Conservation (phyloP, 1,140 invertebrate species). For the Sitobion miscanthi region DNA sequence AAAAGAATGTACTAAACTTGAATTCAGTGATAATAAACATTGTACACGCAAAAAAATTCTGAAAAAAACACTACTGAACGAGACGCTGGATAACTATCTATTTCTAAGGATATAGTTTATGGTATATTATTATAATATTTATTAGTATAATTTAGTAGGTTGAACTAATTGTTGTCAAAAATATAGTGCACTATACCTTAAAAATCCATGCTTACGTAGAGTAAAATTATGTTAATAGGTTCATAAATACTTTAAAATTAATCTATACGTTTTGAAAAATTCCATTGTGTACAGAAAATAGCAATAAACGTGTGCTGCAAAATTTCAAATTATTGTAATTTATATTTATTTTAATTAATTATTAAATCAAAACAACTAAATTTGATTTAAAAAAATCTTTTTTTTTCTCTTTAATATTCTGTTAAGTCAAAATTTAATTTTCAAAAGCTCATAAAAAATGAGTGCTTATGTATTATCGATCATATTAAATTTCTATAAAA, state of each 20-base stretch:
- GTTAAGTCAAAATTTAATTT: neutral
- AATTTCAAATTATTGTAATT: neutral
- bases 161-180: neutral
- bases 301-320: neutral
- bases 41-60: no score
- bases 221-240: neutral
- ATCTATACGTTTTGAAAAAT: no score
- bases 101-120: no score
- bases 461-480: no score
- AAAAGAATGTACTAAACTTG: neutral
- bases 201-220: neutral
- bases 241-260: neutral
- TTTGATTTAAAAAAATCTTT: no score
- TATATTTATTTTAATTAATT: neutral
- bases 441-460: no score
- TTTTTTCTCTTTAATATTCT: neutral
- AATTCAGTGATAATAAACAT: neutral
- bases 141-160: neutral
- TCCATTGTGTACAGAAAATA: no score
- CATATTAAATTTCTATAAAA: no score
- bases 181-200: neutral
- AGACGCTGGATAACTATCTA: no score
- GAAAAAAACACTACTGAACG: no score
- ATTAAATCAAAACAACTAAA: neutral
- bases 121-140: no score